Evolutionary conservation across 2,113 vertebrate genomes (phyloP).

Genomic region (Drymodes brunneopygia): DNA sequence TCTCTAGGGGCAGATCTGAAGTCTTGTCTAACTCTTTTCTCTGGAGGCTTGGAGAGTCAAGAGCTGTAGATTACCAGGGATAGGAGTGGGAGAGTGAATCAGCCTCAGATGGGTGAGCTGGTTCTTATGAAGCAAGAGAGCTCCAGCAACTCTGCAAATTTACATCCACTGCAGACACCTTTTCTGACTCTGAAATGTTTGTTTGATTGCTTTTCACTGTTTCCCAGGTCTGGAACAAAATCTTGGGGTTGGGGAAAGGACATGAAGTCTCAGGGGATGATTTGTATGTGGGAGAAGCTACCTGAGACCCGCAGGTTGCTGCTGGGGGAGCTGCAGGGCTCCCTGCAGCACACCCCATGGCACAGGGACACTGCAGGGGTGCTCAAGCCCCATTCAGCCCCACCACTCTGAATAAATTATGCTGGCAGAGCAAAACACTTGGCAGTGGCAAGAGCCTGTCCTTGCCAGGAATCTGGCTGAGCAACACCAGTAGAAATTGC

Average conservation of each 20-base stretch:
- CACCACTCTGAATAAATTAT: not conserved
- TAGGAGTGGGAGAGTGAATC: slow-evolving; percentile 16
- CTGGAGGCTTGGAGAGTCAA: not conserved
- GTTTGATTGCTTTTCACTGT: not conserved
- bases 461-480: not conserved
- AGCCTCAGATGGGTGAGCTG: not conserved
- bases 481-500: not conserved
- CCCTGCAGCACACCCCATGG: not conserved
- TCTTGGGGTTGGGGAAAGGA: not conserved
- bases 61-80: not conserved
- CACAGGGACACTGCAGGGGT: not conserved
- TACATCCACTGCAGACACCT: not conserved
- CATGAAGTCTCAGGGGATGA: not conserved
- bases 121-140: slow-evolving; percentile 14
- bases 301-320: not conserved
- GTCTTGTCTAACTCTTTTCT: not conserved
- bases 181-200: not conserved
- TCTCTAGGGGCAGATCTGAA: not conserved
- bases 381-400: not conserved
- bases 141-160: not conserved
- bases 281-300: not conserved
- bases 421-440: not conserved
- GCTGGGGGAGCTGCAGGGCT: not conserved
- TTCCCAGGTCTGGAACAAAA: not conserved
- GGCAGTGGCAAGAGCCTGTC: not conserved